phyloP scores from a whole-genome alignment of 2,797 vertebrate genomes.

The Eulemur mongoz region DNA sequence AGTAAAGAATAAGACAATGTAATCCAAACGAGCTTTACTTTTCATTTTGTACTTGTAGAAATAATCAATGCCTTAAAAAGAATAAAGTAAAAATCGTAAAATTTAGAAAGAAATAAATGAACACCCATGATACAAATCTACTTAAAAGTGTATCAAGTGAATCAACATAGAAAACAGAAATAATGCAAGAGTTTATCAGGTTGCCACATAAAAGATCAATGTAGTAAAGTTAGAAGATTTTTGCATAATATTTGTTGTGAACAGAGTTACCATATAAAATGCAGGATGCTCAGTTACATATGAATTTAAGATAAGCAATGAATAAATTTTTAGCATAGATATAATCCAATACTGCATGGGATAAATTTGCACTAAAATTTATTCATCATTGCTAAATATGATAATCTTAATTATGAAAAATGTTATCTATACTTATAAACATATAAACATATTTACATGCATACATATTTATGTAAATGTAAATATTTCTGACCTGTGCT shows the following conservation, averaged over 20 bases:
- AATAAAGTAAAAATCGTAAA: neutral
- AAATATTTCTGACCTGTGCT: neutral
- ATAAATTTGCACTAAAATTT: neutral
- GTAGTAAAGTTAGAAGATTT: neutral
- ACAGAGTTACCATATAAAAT: neutral
- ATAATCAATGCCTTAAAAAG: neutral
- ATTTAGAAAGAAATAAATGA: neutral
- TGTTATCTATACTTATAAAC: neutral
- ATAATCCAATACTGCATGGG: neutral
- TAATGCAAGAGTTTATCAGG: neutral
- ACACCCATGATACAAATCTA: neutral
- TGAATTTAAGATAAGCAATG: neutral
- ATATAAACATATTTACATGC: neutral
- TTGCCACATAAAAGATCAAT: neutral
- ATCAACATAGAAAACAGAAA: neutral
- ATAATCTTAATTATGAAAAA: neutral
- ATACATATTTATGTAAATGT: neutral
- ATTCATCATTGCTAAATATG: neutral
- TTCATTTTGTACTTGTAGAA: neutral
- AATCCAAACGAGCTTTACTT: neutral
- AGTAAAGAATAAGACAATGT: neutral
- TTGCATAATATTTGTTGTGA: neutral
- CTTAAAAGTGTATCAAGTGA: neutral
- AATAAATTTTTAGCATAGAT: neutral
- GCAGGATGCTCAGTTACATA: neutral